Base-by-base conservation (phyloP, 2,888 invertebrate genomes). In the Drosophila buzzatii region DNA sequence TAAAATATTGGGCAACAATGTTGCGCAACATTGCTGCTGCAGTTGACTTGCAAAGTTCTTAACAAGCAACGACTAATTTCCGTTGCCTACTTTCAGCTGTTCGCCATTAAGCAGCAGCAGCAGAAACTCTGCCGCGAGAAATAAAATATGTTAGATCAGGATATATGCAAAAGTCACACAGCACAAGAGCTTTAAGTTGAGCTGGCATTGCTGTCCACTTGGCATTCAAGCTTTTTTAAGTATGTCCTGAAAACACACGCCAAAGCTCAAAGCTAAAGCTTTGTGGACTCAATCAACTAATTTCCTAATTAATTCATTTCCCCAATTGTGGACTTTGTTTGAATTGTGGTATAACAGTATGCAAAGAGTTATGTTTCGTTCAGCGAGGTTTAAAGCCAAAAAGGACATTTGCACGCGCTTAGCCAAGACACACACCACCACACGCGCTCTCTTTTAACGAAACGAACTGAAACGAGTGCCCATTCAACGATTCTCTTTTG, bases 381-480 rank as follows among this genome's bases (percentile, higher is more conserved):
- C 16, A 39, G 23, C 20, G 2, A 7, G n/a, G 4, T 16, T 20
- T 37, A 3, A 41, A 14, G 18, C 4, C 10, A 33, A 18, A 33
- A 9, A 57, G 16, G 33, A 35, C 39, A 3, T 12, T 23, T 27
- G n/a, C n/a, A 12, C 5, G 6, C n/a, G 9, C 42, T 44, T 44
- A 57, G 57, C 33, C 33, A 20, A 35, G 57, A 57, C 57, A 57
- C 42, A 16, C 18, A n/a, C 49, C 10, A 10, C 1, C n/a, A 1
- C 18, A 12, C 35, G 2, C 52, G n/a, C 23, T 44, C 57, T 57
- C 57, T 57, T 16, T 57, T 44, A 35, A 57, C 57, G 44, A 57
- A 27, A 27, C 27, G 23, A 23, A 33, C 44, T 44, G 44, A 57
- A 27, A 27, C 27, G 27, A 27, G 27, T 27, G 27, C 27, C 1